These are phyloP conservation scores for Pollenia labialis DNA, from an alignment of 2,888 invertebrate species.

Conservation along the genomic window DNA sequence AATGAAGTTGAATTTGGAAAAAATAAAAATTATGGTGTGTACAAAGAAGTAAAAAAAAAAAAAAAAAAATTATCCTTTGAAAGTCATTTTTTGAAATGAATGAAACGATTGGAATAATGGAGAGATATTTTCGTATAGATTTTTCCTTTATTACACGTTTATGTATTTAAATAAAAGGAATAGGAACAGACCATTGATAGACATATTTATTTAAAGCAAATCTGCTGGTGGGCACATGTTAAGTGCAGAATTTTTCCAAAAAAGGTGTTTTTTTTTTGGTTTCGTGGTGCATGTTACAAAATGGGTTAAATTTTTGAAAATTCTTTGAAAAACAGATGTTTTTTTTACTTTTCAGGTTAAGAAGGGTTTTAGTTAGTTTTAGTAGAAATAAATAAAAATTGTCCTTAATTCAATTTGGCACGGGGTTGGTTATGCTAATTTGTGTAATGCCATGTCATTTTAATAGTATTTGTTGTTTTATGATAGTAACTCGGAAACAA, in stretches of 20 bases:
- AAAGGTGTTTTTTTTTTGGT: conserved; percentile 47
- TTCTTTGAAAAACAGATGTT: conserved; percentile 50
- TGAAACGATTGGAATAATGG: conserved; percentile 1
- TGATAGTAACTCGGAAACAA: conserved; percentile 30
- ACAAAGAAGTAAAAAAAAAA: background rate
- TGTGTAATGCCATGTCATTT: conserved; percentile 46
- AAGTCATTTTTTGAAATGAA: conserved; percentile 21
- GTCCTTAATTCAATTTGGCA: conserved; percentile 62
- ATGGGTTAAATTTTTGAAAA: conserved; percentile 49
- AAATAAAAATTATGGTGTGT: background rate
- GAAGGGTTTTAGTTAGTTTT: conserved; percentile 21
- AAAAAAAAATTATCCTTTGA: conserved; percentile 23
- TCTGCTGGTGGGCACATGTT: conserved; percentile 57
- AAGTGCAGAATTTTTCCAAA: conserved; percentile 6
- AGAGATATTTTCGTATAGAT: background rate
- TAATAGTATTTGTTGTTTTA: conserved; percentile 40
- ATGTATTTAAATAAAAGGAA: conserved; percentile 23
- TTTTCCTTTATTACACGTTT: conserved; percentile 10
- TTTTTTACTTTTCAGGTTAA: conserved; percentile 4
- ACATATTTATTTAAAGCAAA: conserved; percentile 35
- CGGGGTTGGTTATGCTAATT: conserved; percentile 74
- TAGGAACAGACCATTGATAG: conserved; percentile 11
- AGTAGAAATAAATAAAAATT: conserved; percentile 18
- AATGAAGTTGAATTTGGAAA: background rate
- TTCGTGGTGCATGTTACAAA: conserved; percentile 3